A percentile compares a stretch with the other conserved stretches of the same genome.
phyloP scores from a whole-genome alignment of 2,888 invertebrate species.

The Mantis religiosa region DNA sequence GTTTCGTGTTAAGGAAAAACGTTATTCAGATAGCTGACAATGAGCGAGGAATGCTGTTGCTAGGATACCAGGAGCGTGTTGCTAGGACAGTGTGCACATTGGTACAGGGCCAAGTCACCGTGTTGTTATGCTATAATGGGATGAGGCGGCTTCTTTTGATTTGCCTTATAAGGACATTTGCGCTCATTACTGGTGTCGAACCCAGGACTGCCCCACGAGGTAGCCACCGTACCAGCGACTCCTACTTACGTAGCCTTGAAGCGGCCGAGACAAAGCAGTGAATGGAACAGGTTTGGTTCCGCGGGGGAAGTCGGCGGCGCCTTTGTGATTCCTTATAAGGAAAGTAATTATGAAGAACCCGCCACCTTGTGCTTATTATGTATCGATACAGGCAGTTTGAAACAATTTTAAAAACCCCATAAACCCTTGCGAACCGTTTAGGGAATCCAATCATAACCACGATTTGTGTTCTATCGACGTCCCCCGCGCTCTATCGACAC shows the following conservation, averaged over 20 bases:
- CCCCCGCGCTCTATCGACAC: too few species aligned
- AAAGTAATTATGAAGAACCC: constrained; percentile 21
- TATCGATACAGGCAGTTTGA: neutral
- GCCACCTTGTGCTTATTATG: neutral
- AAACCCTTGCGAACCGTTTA: too few species aligned
- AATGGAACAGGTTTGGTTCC: constrained; percentile 11
- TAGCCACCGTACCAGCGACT: too few species aligned
- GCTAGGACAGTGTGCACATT: neutral
- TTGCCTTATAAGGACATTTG: constrained; percentile 13
- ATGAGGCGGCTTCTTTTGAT: constrained; percentile 16
- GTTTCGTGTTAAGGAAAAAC: too few species aligned
- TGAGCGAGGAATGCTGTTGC: too few species aligned
- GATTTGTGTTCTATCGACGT: too few species aligned
- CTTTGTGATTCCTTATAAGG: constrained; percentile 27
- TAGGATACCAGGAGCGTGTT: too few species aligned
- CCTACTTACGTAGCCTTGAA: neutral
- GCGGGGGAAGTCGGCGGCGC: constrained; percentile 3
- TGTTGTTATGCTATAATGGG: constrained; percentile 1
- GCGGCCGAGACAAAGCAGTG: neutral
- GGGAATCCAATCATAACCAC: too few species aligned
- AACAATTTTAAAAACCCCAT: too few species aligned
- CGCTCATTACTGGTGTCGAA: neutral
- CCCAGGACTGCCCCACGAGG: neutral
- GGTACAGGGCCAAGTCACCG: neutral
- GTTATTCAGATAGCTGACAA: too few species aligned